These are phyloP conservation scores for Tamias sibiricus DNA, from an alignment of 2,113 vertebrate genomes.

Conservation along the genomic window DNA sequence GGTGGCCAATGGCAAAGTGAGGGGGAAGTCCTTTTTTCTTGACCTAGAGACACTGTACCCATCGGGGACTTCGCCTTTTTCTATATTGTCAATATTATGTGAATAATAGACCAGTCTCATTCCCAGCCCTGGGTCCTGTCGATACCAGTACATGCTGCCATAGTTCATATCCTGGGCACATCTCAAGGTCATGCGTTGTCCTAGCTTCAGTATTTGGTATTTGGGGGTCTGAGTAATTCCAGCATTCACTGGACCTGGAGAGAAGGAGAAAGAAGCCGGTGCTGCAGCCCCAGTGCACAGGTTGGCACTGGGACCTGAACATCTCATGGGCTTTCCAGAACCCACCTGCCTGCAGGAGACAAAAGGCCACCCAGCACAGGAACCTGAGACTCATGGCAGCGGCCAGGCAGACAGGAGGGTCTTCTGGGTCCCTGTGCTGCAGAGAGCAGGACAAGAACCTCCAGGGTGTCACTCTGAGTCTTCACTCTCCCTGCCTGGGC, in stretches of 20 bases:
- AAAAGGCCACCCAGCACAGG: not conserved
- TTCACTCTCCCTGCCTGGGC: not conserved
- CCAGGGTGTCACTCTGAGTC: not conserved
- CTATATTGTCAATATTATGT: fast-evolving
- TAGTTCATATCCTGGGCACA: not conserved
- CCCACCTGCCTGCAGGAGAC: not conserved
- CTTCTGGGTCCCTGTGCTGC: no score
- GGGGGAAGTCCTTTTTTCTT: fast-evolving
- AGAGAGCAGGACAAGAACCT: not conserved
- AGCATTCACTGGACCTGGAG: not conserved
- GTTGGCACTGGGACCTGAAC: fast-evolving
- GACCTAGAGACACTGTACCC: not conserved
- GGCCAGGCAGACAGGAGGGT: fast-evolving
- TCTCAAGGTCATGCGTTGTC: not conserved
- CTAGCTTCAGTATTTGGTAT: not conserved
- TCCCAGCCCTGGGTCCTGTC: not conserved
- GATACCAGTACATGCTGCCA: not conserved
- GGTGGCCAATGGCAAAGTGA: not conserved
- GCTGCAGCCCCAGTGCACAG: fast-evolving
- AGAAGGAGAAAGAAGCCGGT: not conserved
- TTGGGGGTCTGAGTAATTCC: not conserved
- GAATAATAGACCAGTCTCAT: slow-evolving; percentile 21
- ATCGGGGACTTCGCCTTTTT: not conserved
- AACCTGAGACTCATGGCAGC: fast-evolving
- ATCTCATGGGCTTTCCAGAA: fast-evolving